phyloP scores from a whole-genome alignment of 30 jellyfish, hydroid and myxozoan species.

The Aurelia aurita complex sp. Pacific region DNA sequence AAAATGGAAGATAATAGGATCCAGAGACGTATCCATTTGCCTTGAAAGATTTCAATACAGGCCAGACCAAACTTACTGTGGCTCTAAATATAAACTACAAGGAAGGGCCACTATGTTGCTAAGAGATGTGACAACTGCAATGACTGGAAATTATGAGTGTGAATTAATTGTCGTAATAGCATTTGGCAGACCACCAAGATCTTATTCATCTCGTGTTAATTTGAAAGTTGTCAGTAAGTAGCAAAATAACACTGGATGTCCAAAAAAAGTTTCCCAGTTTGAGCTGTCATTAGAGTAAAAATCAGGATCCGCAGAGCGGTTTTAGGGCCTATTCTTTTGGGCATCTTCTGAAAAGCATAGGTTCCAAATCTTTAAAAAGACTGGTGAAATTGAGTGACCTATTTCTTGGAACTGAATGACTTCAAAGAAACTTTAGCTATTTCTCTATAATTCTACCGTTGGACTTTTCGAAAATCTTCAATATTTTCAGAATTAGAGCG shows the following conservation, averaged over 20 bases:
- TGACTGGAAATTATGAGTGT: constrained; percentile 36
- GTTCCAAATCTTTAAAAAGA: no score
- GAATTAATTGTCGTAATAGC: background rate
- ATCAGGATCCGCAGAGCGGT: no score
- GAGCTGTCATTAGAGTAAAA: no score
- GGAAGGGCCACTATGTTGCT: background rate
- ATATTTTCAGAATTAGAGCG: no score
- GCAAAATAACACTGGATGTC: background rate
- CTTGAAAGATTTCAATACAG: background rate
- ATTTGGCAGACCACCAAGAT: background rate
- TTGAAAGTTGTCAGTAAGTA: constrained; percentile 56
- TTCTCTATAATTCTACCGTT: no score
- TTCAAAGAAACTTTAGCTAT: no score
- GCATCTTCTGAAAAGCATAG: no score
- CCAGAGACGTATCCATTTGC: background rate
- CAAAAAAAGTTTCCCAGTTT: no score
- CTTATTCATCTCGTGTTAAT: background rate
- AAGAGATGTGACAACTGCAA: constrained; percentile 6
- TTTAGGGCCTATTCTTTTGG: no score
- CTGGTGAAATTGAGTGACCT: no score
- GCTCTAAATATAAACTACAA: background rate
- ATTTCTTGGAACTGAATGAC: no score
- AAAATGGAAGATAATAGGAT: constrained; percentile 21
- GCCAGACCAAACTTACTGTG: background rate
- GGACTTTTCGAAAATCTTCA: no score